Base-by-base conservation (phyloP, 2,888 invertebrate genomes). In the Cantharis nigra region DNA sequence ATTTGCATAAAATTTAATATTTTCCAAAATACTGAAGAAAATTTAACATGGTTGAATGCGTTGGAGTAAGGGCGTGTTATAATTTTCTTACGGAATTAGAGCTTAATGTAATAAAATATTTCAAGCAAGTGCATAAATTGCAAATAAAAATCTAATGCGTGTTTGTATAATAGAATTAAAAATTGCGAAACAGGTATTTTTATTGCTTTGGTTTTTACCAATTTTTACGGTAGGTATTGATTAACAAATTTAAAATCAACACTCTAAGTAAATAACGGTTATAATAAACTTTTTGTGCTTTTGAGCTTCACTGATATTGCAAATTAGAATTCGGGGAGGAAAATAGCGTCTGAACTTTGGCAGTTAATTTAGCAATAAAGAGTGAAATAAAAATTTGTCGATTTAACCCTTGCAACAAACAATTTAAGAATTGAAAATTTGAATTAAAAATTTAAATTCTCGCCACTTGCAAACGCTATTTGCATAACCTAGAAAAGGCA, bases 1-100 rank as follows among this genome's bases (percentile, higher is more conserved):
- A 67, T 67, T 67, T 67, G 65, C 65, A 67, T 67, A 67, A 67
- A 67, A 67, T 26, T 26, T 20, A 67, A 23, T 67, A n/a, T 67
- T 67, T 67, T n/a, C 13, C 13, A 26, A 67, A 20, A 67, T 23
- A 9, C 65, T 67, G 65, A n/a, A 67, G 26, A 26, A 67, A 67
- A 67, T 67, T 67, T 11, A 67, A 23, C n/a, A 49, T n/a, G 49
- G 49, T 67, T 67, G 26, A 67, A 10, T n/a, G 13, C 16, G 26
- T 67, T 3, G 16, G 9, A 14, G 65, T 20, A 14, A 67, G 26
- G 65, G 18, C 65, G 65, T n/a, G 20, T 18, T 63, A 18, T 64
- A 67, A 20, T 67, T 67, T 67, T 67, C 20, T 26, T 67, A 23
- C 65, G 10, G 18, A 67, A 16, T 23, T 23, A 49, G n/a, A 11